Percentiles rank a stretch among this genome's conserved stretches.
Evolutionary conservation across 2,888 invertebrate species (phyloP).

Genomic region (Trachelus troglodyta): DNA sequence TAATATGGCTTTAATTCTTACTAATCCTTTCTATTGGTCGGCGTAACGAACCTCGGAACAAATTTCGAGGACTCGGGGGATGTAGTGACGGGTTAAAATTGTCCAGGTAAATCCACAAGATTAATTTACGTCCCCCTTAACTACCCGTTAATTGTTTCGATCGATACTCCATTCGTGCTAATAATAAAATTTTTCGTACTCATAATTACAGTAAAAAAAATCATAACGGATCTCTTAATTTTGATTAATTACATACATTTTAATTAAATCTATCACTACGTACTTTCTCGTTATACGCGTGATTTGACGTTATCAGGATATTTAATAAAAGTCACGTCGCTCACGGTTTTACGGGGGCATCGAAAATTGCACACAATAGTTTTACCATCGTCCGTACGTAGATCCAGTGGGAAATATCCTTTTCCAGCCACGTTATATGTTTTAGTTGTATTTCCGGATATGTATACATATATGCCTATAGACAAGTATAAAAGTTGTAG

Average conservation of each 20-base stretch:
- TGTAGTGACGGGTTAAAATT: no score
- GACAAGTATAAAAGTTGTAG: neutral
- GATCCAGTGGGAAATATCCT: conserved; percentile 21
- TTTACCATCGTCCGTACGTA: neutral
- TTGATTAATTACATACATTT: neutral
- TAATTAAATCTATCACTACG: no score
- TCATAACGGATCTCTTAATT: neutral
- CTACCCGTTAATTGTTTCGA: no score
- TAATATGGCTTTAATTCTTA: neutral
- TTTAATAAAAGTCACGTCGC: neutral
- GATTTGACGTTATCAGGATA: neutral
- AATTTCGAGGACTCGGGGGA: no score
- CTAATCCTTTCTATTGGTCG: neutral
- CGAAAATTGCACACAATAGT: conserved; percentile 7
- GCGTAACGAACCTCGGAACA: no score
- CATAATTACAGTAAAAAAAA: neutral
- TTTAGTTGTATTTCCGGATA: neutral
- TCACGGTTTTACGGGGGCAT: neutral
- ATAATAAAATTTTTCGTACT: neutral
- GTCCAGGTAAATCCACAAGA: no score
- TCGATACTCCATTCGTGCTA: neutral
- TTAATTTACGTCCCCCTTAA: no score
- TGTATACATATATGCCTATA: neutral
- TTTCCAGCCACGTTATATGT: conserved; percentile 4
- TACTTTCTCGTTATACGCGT: neutral